Base-by-base conservation (phyloP, 2,113 vertebrate species). In the Ammodytes dubius region DNA sequence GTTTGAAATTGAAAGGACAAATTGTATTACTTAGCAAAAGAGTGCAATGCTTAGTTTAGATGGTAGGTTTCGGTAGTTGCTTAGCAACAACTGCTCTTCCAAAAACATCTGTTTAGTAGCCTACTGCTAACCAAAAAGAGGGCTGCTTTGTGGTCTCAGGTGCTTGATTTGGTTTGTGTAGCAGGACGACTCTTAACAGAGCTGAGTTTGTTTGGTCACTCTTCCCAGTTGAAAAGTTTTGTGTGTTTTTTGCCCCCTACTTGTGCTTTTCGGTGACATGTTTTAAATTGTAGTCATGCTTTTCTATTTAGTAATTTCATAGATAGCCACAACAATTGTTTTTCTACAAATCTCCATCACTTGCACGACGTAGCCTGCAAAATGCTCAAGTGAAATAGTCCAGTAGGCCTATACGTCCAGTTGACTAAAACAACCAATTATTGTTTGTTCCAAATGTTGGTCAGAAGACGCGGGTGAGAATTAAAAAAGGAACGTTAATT, bases 51-150 rank as follows among this genome's bases (percentile, higher is more conserved):
- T 75, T 27, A 27, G 27, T 27, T 89, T 73, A 90, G 74, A 89
- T 73, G 72, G 71, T 27, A 74, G 83, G 79, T 88, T 92, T 89
- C 54, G 73, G 61, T 81, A 85, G 91, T 93, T 90, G 91, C 91
- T 78, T 83, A 90, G 92, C 92, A 93, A 92, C 91, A 91, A 92
- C 87, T 89, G 88, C 87, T 85, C 91, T 81, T 80, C 85, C 81
- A 81, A 92, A 91, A 91, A 93, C 89, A 89, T 93, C 84, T 92
- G 89, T 90, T 87, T 89, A 82, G 68, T 73, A n/a, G n/a, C n/a
- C n/a, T n/a, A 83, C 74, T 79, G 74, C 68, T 84, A 73, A 91
- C 74, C 70, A 81, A 87, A 80, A 73, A 61, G 71, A 53, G 57
- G 75, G 63, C 59, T 70, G 46, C 58, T n/a, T 58, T 59, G 78